Evolutionary conservation across 2,113 vertebrate genomes (phyloP), one percentile per base, ranked within the genome.

Genomic region (Calyptomena viridis): DNA sequence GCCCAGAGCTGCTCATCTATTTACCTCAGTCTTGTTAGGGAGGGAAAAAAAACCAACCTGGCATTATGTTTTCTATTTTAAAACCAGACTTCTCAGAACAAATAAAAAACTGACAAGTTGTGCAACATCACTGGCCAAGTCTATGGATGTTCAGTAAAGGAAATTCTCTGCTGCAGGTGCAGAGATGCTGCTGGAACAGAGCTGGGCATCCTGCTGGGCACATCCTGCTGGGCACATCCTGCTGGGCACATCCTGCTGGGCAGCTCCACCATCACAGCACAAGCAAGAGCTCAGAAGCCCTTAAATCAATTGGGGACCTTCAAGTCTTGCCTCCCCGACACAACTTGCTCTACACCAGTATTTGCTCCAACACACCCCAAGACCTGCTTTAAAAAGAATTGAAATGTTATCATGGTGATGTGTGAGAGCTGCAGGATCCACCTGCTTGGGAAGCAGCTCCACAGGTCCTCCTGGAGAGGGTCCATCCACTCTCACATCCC

Each of bases 351-450:
- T 33, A 5, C 12, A 25, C 14, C 14, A 42, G 21, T 15, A 75
- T 46, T 62, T 14, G 21, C 49, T 52, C 40, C 49, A 69, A 17
- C 18, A 27, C 25, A 18, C 33, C 73, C 37, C 37, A 60, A 78
- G 40, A n/a, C 8, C 53, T 9, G 12, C 35, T 67, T 63, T 40
- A 2, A 14, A 25, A 14, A n/a, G 59, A 39, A 13, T 22, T 8
- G 5, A 30, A 64, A 27, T 1, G 15, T 1, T 1, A 5, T 5
- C 16, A 40, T 40, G 23, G 1, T 25, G 37, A 81, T 14, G 20
- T 31, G 40, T 7, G 64, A 39, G 31, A 46, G 19, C 11, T 28
- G 63, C 49, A 55, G 59, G 56, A 63, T 2, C 8, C 55, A 30
- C 9, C 37, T 6, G 9, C 62, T 52, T 42, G 9, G 1, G 7